Base-by-base conservation (phyloP, 1,140 invertebrate species). In the Acromyrmex charruanus region DNA sequence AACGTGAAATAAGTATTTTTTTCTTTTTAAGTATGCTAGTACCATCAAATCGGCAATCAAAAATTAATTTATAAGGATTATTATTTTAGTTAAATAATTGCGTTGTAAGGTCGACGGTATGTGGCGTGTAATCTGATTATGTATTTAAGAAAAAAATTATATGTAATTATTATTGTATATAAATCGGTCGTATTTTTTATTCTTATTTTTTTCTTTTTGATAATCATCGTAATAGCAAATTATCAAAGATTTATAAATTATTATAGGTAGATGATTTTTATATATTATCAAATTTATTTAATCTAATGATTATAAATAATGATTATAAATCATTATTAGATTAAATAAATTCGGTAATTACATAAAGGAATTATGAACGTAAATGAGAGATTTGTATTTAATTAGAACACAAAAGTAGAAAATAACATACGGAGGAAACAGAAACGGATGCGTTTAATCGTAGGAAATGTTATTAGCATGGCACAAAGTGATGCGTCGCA, bases 391-490 rank as follows among this genome's bases (percentile, higher is more conserved):
- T 72, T 58, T 10, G 66, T 18, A 72, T 74, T 82, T 61, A 75
- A 84, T 84, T 51, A 53, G 69, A n/a, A 25, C 28, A 18, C 18
- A 75, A 75, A 84, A 74, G 55, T 61, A 61, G 55, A n/a, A 74
- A 74, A 85, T 58, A 55, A 80, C n/a, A 9, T 44, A 79, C 49
- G n/a, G 3, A 6, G 65, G 58, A 68, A 80, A 59, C 79, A 80
- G 61, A 81, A 86, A 66, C 72, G 69, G 84, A 68, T 68, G 75
- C 65, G 58, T 68, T 86, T 69, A 84, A 61, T 72, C 35, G 80
- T 75, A 75, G 69, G 69, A 75, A 84, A 61, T 84, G 68, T 61
- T 84, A 84, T 84, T 84, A 84, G 69, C 69, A 18, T 75, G 80
- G 25, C 69, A 74, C 58, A 84, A 81, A 74, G 39, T 84, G 58